These are phyloP conservation scores for Branchellion lobata DNA, from an alignment of 2,888 invertebrate genomes.

Conservation along the genomic window DNA sequence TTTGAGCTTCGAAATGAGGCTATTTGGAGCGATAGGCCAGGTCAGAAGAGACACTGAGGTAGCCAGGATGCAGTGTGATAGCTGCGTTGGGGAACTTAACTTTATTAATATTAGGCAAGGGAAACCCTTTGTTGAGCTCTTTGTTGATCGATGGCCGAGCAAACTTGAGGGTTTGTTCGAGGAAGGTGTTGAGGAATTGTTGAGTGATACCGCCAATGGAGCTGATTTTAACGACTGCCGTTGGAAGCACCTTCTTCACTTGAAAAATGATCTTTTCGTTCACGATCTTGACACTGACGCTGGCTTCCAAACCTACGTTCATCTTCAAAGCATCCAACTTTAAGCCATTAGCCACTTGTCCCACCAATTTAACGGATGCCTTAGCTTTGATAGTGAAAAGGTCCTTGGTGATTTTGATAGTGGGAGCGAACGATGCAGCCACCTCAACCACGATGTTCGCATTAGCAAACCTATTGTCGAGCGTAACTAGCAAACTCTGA, in stretches of 20 bases:
- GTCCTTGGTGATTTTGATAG: background rate
- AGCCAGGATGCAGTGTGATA: background rate
- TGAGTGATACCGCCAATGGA: background rate
- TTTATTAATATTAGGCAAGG: background rate
- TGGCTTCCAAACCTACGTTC: background rate
- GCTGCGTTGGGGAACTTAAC: slow-evolving; percentile 3
- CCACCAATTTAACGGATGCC: background rate
- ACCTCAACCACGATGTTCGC: background rate
- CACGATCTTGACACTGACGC: background rate
- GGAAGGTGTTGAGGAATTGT: background rate
- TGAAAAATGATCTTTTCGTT: background rate
- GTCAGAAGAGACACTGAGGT: background rate
- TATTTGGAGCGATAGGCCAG: background rate
- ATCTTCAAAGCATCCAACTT: background rate
- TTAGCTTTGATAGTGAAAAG: background rate
- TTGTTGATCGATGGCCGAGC: background rate
- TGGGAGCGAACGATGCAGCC: background rate
- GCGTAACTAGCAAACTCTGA: background rate
- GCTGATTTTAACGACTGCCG: background rate
- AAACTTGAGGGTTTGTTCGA: background rate
- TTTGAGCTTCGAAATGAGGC: no score
- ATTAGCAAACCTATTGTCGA: background rate
- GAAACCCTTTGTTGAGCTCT: background rate
- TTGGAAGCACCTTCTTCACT: background rate
- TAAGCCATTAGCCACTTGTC: background rate